Percentiles rank a stretch among this genome's conserved stretches.
These are phyloP conservation scores for Dicaeum eximium DNA, from an alignment of 2,113 vertebrate genomes.

Conservation along the genomic window DNA sequence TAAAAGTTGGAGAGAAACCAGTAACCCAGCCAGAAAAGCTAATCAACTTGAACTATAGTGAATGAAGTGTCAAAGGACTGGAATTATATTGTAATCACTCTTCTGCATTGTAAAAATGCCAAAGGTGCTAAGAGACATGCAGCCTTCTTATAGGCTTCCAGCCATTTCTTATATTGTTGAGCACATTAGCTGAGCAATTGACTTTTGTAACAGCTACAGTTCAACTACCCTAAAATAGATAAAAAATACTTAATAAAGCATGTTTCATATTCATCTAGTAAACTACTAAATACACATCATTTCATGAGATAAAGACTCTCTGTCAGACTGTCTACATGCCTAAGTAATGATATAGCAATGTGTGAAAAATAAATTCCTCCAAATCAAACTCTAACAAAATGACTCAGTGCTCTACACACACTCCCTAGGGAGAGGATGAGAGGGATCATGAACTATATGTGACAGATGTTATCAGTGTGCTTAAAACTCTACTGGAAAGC, in stretches of 20 bases:
- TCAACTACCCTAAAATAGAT: background rate
- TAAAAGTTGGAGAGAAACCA: slow-evolving; percentile 42
- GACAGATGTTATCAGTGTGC: background rate
- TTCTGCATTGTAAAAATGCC: slow-evolving; percentile 2
- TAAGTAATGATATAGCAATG: background rate
- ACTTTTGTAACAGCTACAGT: background rate
- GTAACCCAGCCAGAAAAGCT: slow-evolving; percentile 21
- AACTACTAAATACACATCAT: background rate
- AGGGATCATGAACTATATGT: background rate
- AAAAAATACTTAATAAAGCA: background rate
- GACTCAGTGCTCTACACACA: background rate
- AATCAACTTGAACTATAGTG: slow-evolving; percentile 36
- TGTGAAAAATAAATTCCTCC: background rate
- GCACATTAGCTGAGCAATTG: background rate
- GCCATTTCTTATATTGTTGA: background rate
- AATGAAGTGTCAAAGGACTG: slow-evolving; percentile 1
- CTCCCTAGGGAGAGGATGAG: background rate
- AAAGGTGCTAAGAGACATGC: background rate
- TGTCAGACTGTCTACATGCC: background rate
- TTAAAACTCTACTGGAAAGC: background rate
- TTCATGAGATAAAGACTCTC: background rate
- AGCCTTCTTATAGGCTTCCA: background rate
- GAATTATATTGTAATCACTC: slow-evolving; percentile 28
- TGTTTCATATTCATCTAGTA: background rate
- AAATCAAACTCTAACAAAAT: background rate